These are phyloP conservation scores for Lemur catta DNA, from an alignment of 2,797 vertebrate species.

Conservation along the genomic window DNA sequence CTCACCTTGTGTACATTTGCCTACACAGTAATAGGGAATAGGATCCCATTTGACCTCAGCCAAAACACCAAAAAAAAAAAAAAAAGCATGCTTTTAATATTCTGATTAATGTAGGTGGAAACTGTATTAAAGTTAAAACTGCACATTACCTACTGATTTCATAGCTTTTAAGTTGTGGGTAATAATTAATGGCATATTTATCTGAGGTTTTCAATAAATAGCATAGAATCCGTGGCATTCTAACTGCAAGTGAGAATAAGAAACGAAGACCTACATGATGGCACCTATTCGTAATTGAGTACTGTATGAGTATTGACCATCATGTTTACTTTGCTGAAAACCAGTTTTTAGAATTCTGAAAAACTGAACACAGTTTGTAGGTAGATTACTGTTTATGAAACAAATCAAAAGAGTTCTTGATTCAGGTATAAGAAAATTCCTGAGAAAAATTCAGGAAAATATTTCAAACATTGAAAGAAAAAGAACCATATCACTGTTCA, in stretches of 20 bases:
- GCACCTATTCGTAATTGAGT: not conserved
- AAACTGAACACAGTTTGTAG: not conserved
- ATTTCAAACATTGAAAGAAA: not conserved
- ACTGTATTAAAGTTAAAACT: not conserved
- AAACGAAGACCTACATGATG: not conserved
- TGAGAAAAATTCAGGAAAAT: not conserved
- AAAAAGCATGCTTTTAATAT: not conserved
- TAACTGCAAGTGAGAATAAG: not conserved
- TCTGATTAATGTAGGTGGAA: not conserved
- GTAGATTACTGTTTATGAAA: not conserved
- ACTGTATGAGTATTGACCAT: not conserved
- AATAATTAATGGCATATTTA: not conserved
- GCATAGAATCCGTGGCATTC: not conserved
- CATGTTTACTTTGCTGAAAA: not conserved
- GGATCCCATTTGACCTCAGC: not conserved
- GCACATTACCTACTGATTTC: not conserved
- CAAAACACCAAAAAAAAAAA: not conserved
- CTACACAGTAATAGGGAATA: not conserved
- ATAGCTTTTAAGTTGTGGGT: not conserved
- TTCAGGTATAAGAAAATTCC: constrained; percentile 14
- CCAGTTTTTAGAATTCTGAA: not conserved
- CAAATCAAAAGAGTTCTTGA: constrained; percentile 21
- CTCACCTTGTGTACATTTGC: not conserved
- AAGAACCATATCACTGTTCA: not conserved
- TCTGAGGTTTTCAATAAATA: not conserved